Evolutionary conservation across 1,140 invertebrate genomes (phyloP), one percentile per base, ranked within the genome.

Genomic region (Drosophila cardini): DNA sequence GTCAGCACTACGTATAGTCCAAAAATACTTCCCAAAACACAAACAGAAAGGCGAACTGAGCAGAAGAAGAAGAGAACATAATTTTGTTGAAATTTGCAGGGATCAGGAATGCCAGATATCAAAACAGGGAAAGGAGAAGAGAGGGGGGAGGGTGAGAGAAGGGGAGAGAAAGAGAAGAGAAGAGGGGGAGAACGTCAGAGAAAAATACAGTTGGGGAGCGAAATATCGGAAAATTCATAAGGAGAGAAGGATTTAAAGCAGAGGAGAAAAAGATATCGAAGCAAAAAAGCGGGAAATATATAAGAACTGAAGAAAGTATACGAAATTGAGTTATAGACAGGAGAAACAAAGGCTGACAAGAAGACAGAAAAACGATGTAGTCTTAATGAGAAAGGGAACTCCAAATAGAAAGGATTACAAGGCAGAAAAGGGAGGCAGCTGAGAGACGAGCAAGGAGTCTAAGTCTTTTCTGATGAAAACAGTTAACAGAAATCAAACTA

Each of bases 51-150:
- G 40, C 2, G 40, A 2, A 10, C n/a, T 18, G 42, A 13, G 9
- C 0, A 9, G n/a, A 10, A 16, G n/a, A 1, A 7, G 8, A 6
- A 40, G 21, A 70, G 72, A 86, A 75, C 86, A 90, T 90, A 75
- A 90, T 82, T 90, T 90, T 46, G 45, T 36, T 32, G 67, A 38
- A 34, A 72, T 72, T 55, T 64, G 61, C 18, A 6, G 32, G 40
- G 60, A 50, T 52, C 46, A 38, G 46, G 45, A 62, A 62, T 38
- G 46, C 46, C 11, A 9, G 52, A 56, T 32, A 56, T 57, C 6
- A 34, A 30, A 15, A 52, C 15, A 5, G 18, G 9, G 11, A 21
- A 21, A 18, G 15, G 15, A 1, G 15, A 34, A 40, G 8, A 40
- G 11, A 0, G n/a, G 3, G 13, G 18, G 6, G 8, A 43, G 21